phyloP scores from a whole-genome alignment of 2,888 invertebrate genomes.

The Meta bourneti region DNA sequence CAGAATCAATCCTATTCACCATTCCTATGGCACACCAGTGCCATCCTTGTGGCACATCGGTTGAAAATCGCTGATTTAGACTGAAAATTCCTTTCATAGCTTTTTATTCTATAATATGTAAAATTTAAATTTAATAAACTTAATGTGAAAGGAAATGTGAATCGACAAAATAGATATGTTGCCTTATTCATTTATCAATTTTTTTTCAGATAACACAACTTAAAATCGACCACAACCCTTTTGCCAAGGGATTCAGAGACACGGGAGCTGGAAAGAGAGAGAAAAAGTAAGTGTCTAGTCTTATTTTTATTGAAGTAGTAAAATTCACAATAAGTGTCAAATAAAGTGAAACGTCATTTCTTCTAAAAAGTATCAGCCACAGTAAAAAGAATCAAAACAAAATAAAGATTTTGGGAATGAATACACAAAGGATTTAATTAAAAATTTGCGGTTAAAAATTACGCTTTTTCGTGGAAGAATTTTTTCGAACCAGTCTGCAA shows the following conservation, averaged over 20 bases:
- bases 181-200: neutral
- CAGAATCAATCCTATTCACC: no score
- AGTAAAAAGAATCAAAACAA: neutral
- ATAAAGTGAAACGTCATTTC: neutral
- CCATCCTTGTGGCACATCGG: no score
- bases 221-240: constrained; percentile 99
- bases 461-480: no score
- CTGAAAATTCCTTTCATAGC: no score
- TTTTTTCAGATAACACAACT: constrained; percentile 92
- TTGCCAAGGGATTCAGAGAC: constrained; percentile 98
- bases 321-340: no score
- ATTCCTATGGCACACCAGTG: no score
- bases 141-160: neutral
- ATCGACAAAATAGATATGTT: neutral
- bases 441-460: no score
- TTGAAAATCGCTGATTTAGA: no score
- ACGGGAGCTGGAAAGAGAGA: constrained; percentile 99
- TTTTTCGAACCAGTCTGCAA: no score
- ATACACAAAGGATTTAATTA: no score
- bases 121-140: neutral
- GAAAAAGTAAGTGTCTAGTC: constrained; percentile 93
- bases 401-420: no score
- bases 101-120: neutral
- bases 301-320: neutral
- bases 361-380: neutral